Percentiles rank a stretch among this genome's conserved stretches.
These are phyloP conservation scores for Phaenicophaeus curvirostris DNA, from an alignment of 2,797 vertebrate species.

Conservation along the genomic window DNA sequence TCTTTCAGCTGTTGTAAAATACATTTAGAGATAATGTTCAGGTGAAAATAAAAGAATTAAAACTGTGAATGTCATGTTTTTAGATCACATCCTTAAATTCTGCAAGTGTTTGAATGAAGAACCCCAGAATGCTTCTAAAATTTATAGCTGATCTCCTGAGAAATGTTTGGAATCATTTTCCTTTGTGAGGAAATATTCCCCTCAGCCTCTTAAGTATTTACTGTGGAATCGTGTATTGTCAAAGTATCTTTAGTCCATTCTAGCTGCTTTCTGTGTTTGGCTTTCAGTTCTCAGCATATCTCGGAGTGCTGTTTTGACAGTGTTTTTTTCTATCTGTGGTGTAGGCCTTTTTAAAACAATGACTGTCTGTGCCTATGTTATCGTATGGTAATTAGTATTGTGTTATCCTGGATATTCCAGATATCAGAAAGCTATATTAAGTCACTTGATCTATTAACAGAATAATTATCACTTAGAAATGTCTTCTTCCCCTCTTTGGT, in stretches of 20 bases:
- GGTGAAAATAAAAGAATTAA: not conserved
- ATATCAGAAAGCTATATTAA: not conserved
- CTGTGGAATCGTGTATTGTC: not conserved
- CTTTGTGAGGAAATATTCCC: not conserved
- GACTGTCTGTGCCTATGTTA: accelerated
- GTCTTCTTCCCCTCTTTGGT: accelerated
- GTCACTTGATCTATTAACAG: not conserved
- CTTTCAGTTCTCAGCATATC: not conserved
- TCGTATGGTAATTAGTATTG: not conserved
- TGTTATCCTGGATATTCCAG: not conserved
- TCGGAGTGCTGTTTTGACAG: not conserved
- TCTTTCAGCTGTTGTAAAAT: not conserved
- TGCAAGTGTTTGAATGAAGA: not conserved
- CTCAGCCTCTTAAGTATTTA: not conserved
- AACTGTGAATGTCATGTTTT: not conserved
- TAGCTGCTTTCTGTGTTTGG: not conserved
- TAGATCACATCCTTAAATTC: not conserved
- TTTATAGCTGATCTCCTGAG: not conserved
- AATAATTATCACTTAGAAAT: not conserved
- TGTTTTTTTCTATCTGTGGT: not conserved
- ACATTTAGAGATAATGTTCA: not conserved
- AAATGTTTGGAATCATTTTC: not conserved
- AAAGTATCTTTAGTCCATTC: not conserved
- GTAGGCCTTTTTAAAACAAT: not conserved
- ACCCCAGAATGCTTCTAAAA: not conserved